phyloP scores from a whole-genome alignment of 2,797 vertebrate species.

The Tinamus major region DNA sequence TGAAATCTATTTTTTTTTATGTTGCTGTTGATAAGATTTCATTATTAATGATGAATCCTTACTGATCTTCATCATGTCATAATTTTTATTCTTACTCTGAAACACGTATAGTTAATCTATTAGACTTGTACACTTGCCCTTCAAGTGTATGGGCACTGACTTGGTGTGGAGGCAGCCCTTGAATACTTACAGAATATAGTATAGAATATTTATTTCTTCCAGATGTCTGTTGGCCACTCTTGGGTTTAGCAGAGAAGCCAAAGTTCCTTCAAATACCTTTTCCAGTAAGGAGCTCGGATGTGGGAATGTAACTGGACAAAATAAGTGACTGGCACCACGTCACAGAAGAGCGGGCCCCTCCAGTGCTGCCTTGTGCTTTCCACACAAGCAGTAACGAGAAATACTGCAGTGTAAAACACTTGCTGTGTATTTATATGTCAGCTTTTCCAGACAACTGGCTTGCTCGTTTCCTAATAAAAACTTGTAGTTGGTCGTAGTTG shows the following conservation, averaged over 20 bases:
- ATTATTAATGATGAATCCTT: conserved; percentile 1
- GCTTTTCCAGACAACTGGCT: background rate
- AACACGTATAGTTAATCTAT: conserved; percentile 1
- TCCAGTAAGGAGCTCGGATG: background rate
- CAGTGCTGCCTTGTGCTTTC: conserved; percentile 35
- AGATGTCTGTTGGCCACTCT: background rate
- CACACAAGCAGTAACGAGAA: conserved; percentile 46
- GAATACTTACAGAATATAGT: background rate
- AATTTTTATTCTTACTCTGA: background rate
- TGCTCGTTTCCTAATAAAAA: conserved; percentile 53
- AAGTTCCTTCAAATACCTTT: background rate
- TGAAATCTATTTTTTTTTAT: background rate
- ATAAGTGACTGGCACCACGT: background rate
- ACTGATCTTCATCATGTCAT: background rate
- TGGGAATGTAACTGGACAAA: background rate
- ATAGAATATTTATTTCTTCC: background rate
- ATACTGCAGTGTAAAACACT: conserved; percentile 50
- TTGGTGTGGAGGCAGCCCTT: background rate
- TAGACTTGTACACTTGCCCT: conserved; percentile 19
- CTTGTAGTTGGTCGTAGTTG: background rate
- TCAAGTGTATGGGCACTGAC: background rate
- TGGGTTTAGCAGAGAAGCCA: background rate
- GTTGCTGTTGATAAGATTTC: background rate
- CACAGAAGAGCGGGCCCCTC: background rate
- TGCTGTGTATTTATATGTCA: conserved; percentile 44